Evolutionary conservation across 2,888 invertebrate species (phyloP).

Genomic region (Sesamia inferens): DNA sequence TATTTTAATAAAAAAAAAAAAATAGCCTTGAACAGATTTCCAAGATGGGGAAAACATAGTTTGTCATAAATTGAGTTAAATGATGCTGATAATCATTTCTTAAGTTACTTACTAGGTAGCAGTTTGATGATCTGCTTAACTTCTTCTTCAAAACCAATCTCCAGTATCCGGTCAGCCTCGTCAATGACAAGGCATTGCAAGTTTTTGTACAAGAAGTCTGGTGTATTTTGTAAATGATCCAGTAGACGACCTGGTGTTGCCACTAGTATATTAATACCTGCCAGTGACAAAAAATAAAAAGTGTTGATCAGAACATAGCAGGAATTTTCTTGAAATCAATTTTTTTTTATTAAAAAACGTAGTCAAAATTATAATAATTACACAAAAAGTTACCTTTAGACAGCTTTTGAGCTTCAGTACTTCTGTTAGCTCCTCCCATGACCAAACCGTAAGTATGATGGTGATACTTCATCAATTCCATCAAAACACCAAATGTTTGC

Average conservation of each 20-base stretch:
- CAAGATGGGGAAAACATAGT: too few relatives aligned
- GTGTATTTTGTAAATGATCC: constrained; percentile 98
- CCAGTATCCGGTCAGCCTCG: constrained; percentile 99
- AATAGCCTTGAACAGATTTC: too few relatives aligned
- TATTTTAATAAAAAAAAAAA: too few relatives aligned
- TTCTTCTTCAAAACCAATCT: constrained; percentile 99
- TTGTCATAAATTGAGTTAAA: too few relatives aligned
- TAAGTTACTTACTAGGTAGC: constrained; percentile 94
- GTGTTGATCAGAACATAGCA: background rate
- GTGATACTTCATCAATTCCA: constrained; percentile 97
- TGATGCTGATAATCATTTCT: background rate
- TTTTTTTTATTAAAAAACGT: too few relatives aligned
- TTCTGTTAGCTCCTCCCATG: constrained; percentile 98
- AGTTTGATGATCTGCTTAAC: constrained; percentile 97
- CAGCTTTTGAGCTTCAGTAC: constrained; percentile 97
- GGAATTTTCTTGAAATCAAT: background rate
- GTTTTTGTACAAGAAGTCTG: constrained; percentile 98
- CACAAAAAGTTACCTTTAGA: constrained; percentile 91
- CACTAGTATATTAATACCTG: constrained; percentile 97
- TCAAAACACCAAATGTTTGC: constrained; percentile 99
- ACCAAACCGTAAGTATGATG: constrained; percentile 98
- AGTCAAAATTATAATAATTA: background rate
- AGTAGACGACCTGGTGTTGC: constrained; percentile 98
- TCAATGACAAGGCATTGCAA: constrained; percentile 98
- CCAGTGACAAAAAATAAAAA: constrained; percentile 29